Evolutionary conservation across 2,113 vertebrate species (phyloP).

Genomic region (Ammospiza caudacuta): DNA sequence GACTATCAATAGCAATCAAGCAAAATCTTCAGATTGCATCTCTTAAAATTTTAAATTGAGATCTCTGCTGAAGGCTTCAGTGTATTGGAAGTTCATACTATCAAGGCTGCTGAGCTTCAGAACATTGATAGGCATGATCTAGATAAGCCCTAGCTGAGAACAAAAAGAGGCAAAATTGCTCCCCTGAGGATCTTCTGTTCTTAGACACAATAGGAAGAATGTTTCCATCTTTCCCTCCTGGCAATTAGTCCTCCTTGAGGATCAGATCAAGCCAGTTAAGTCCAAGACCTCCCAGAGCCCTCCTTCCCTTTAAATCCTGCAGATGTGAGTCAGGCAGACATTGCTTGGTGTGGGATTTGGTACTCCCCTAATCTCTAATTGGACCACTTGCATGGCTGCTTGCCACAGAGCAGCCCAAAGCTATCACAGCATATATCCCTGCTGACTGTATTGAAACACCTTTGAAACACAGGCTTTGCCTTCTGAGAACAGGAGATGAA

Average conservation of each 20-base stretch:
- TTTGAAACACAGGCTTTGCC: neutral
- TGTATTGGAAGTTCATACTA: neutral
- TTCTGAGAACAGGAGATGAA: neutral
- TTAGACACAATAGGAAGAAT: neutral
- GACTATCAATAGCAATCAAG: neutral
- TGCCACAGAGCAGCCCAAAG: neutral
- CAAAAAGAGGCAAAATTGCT: neutral
- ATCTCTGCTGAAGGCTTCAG: neutral
- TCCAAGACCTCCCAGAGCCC: neutral
- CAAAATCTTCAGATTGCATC: neutral
- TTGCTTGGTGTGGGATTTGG: neutral
- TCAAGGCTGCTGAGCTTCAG: neutral
- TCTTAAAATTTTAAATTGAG: neutral
- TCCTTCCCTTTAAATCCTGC: neutral
- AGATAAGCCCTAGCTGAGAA: neutral
- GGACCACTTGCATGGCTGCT: neutral
- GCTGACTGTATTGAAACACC: rapidly evolving
- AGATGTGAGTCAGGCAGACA: neutral
- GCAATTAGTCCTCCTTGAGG: neutral
- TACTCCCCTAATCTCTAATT: neutral
- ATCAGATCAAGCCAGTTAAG: neutral
- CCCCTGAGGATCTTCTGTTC: neutral
- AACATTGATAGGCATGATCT: neutral
- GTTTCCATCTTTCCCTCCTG: neutral
- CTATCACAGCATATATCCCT: neutral